phyloP scores from a whole-genome alignment of 2,797 vertebrate genomes.

The Microctenopoma stevenorrisi region DNA sequence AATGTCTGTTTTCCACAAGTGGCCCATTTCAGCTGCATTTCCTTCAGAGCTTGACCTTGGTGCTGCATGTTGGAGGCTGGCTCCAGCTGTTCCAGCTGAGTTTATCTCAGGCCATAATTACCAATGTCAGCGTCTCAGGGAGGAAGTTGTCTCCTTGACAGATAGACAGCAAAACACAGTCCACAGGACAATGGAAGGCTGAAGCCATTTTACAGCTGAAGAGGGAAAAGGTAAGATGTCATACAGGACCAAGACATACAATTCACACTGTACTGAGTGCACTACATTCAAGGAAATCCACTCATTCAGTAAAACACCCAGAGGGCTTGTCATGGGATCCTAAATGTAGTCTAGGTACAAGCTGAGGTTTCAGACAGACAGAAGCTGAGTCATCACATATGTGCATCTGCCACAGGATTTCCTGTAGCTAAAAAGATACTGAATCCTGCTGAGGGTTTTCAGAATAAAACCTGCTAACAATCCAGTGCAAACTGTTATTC shows the following conservation, averaged over 20 bases:
- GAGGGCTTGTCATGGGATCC: conserved; percentile 20
- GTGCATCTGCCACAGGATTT: conserved; percentile 27
- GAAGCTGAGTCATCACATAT: conserved; percentile 49
- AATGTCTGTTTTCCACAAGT: conserved; percentile 60
- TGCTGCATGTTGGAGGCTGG: conserved; percentile 51
- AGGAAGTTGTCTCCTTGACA: conserved; percentile 72
- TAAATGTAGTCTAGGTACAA: conserved; percentile 40
- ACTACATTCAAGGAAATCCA: conserved; percentile 28
- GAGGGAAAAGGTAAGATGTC: conserved; percentile 20
- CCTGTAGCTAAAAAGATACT: conserved; percentile 12
- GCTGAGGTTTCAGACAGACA: conserved; percentile 23
- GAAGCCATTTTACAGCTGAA: conserved; percentile 38
- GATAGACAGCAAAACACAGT: conserved; percentile 62
- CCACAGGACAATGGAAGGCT: conserved; percentile 48
- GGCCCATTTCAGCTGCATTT: conserved; percentile 59
- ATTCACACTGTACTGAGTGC: conserved; percentile 25
- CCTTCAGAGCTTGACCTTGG: conserved; percentile 72
- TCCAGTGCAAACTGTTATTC: conserved; percentile 14
- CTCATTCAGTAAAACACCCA: conserved; percentile 17
- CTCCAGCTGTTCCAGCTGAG: conserved; percentile 75
- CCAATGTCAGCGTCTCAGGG: conserved; percentile 69
- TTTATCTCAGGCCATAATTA: conserved; percentile 75
- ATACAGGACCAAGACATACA: conserved; percentile 29
- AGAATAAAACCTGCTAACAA: conserved; percentile 25
- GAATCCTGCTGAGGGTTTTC: conserved; percentile 20